Conservation (phyloP, 92 coral and sea anemone genomes). For the Umimayanthus kanabou region DNA sequence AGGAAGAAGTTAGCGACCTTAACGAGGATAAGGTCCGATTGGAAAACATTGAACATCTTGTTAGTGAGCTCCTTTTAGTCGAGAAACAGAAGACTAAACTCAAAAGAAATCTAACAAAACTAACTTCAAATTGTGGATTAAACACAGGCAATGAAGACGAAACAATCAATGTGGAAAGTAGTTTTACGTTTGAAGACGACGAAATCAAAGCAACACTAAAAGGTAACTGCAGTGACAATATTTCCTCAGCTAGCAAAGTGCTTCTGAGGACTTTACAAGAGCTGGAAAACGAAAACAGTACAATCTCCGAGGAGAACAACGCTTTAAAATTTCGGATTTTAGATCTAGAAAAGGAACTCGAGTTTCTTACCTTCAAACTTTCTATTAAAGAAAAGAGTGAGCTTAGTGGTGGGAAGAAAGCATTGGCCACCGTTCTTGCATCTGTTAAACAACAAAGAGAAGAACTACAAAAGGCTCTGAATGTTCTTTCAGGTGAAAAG, state of each 20-base stretch:
- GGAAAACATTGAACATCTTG: constrained; percentile 72
- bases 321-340: constrained; percentile 58
- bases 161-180: constrained; percentile 15
- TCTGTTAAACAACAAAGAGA: constrained; percentile 85
- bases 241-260: constrained; percentile 29
- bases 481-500: constrained; percentile 60
- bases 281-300: constrained; percentile 55
- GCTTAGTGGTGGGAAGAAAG: constrained; percentile 62
- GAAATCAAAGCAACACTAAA: neutral
- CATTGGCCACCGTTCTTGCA: constrained; percentile 69
- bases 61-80: constrained; percentile 73
- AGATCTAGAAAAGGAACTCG: constrained; percentile 65
- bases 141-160: neutral
- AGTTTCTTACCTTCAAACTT: constrained; percentile 65
- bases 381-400: constrained; percentile 66
- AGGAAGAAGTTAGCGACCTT: constrained; percentile 66
- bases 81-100: constrained; percentile 74
- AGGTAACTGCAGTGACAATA: neutral
- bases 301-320: constrained; percentile 62
- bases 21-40: constrained; percentile 70
- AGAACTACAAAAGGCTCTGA: constrained; percentile 75
- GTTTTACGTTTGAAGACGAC: neutral
- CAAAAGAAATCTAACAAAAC: constrained; percentile 46
- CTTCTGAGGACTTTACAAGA: constrained; percentile 51
- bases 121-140: neutral